Evolutionary conservation across 2,113 vertebrate species (phyloP).

Genomic region (Rhinolophus ferrumequinum): DNA sequence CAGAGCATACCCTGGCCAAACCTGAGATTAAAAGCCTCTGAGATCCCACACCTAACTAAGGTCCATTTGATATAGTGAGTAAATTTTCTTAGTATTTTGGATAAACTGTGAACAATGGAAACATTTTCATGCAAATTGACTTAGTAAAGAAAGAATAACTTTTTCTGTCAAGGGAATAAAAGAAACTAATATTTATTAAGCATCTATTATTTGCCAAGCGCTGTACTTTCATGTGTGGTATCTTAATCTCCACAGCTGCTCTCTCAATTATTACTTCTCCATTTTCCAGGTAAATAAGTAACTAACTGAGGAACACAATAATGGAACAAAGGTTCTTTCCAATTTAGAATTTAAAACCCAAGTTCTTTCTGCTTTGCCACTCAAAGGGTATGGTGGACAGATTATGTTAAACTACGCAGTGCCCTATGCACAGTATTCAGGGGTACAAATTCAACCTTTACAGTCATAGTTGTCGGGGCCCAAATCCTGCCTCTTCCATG

Average conservation of each 20-base stretch:
- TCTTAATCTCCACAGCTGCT: not conserved
- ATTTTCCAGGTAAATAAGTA: not conserved
- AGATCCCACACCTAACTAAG: not conserved
- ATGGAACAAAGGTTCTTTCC: not conserved
- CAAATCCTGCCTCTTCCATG: not conserved
- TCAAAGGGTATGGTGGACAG: not conserved
- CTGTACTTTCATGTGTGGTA: not conserved
- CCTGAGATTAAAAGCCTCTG: not conserved
- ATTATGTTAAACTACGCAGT: too few relatives aligned
- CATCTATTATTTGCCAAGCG: constrained; percentile 35
- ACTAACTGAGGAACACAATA: not conserved
- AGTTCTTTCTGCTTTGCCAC: not conserved
- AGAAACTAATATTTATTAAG: constrained; percentile 45
- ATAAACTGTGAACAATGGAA: not conserved
- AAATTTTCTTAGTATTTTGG: not conserved
- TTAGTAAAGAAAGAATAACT: not conserved
- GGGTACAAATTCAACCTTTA: not conserved
- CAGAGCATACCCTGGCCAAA: not conserved
- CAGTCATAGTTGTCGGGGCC: not conserved
- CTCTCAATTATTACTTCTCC: not conserved
- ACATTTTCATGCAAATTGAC: not conserved
- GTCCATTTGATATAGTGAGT: not conserved
- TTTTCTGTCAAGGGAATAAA: constrained; percentile 45
- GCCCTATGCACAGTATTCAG: not conserved
- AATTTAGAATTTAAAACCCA: not conserved